Base-by-base conservation (phyloP, 2,888 invertebrate species). In the Proisotoma minuta region DNA sequence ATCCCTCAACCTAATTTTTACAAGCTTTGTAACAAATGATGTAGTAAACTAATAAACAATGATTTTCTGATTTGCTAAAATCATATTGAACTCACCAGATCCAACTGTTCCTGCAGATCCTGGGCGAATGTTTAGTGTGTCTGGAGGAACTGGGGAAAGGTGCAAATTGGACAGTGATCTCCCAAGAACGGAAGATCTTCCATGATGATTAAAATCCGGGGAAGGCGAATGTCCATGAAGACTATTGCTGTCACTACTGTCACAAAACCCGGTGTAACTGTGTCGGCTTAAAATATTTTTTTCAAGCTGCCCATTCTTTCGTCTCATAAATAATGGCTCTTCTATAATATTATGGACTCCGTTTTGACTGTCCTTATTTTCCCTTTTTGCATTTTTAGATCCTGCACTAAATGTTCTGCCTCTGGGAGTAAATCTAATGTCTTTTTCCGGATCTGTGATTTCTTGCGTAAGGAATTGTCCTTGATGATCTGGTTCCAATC, bases 401-500 rank as follows among this genome's bases (percentile, higher is more conserved):
- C 34, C 34, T 10, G 34, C 34, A 34, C 34, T 34, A 15, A 34
- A 34, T 10, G 34, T 34, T 15, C 34, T 8, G 8, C 20, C 62
- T 49, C 61, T 43, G 4, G 52, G 39, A 24, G 28, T 18, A 10
- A 53, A 49, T 47, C 22, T 52, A 3, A 47, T 34, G 5, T 57
- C 61, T 8, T 65, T 8, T 34, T 34, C 34, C 8, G 34, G 34
- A 34, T 34, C 58, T 47, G 60, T 57, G 8, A 29, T 47, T 43
- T 63, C 63, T 28, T 63, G 59, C 15, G 63, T 57, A 22, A 63
- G 57, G 51, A 63, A 63, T 29, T 59, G 63, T n/a, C 63, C 34
- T 52, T 67, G 58, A 54, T 66, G 67, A 52, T 71, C 71, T 26
- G 71, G 71, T 27, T 69, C 71, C 48, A 67, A 67, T 49, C 15